phyloP scores from a whole-genome alignment of 1,140 invertebrate species.

The Penaeus vannamei region DNA sequence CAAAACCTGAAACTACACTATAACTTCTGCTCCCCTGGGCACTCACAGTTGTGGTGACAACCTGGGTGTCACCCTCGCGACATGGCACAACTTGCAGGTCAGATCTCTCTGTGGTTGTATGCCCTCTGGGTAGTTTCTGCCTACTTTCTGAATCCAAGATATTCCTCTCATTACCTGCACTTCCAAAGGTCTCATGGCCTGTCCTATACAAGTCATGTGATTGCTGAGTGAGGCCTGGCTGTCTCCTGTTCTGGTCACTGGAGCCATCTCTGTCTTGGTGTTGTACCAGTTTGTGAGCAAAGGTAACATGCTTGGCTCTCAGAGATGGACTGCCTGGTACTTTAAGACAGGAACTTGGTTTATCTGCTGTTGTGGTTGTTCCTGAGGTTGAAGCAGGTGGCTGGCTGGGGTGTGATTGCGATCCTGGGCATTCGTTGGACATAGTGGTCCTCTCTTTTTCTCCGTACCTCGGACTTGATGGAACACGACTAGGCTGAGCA shows the following conservation, averaged over 20 bases:
- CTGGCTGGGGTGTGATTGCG: not conserved
- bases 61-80: conserved; percentile 47
- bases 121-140: too few species aligned
- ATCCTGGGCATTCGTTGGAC: too few species aligned
- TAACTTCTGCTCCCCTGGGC: conserved; percentile 36
- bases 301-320: conserved; percentile 53
- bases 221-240: not conserved
- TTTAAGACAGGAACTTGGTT: conserved; percentile 56
- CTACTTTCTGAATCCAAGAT: not conserved
- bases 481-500: not conserved
- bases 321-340: conserved; percentile 59
- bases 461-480: not conserved
- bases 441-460: not conserved
- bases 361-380: not conserved
- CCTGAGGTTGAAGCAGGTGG: conserved; percentile 5
- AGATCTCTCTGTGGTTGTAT: not conserved
- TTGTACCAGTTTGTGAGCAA: conserved; percentile 55
- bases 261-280: conserved; percentile 25
- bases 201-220: not conserved
- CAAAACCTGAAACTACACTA: conserved; percentile 33
- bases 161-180: not conserved
- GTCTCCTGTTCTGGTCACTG: not conserved
- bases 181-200: not conserved
- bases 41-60: conserved; percentile 36
- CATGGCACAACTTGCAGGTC: conserved; percentile 58